Evolutionary conservation across 1,140 invertebrate species (phyloP), one percentile per base, ranked within the genome.

Genomic region (Drosophila hydei): DNA sequence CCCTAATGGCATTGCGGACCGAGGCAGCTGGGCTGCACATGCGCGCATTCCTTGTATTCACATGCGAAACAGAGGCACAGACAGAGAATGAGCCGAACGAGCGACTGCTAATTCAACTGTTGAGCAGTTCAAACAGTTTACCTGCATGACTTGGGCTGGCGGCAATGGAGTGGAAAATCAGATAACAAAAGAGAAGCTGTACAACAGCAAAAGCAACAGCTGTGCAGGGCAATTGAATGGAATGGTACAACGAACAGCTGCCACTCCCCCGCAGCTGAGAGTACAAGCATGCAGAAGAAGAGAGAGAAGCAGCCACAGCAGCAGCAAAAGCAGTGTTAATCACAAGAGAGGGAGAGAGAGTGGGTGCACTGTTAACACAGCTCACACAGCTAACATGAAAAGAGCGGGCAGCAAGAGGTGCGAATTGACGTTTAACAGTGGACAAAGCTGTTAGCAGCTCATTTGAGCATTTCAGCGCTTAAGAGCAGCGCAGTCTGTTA

Each of bases 161-260:
- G 56, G 43, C 76, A 85, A 63, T 67, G 62, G 47, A 68, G 11
- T 72, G 50, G 18, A 77, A 81, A 77, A 79, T 87, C 62, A 75
- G 77, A 87, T 79, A 87, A 85, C 80, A 85, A 85, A 80, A 80
- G 81, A 79, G 42, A 63, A 65, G 50, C 56, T 51, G 55, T 27
- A 33, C 33, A 64, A 36, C 21, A 74, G 77, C 76, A 79, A 36
- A 18, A 74, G 77, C 76, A 79, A 79, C 77, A 79, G 77, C 72
- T 79, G 77, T 70, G 64, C 73, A 54, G 16, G 60, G 38, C 40
- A 72, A 52, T 56, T 79, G 77, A 79, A 79, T 75, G 72, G 64
- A 79, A 79, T 51, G 19, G 25, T 45, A 51, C 42, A 59, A 7
- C 14, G 8, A 43, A 58, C 62, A 67, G 63, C 69, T 67, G 63